These are phyloP conservation scores for Synanthedon andrenaeformis DNA, from an alignment of 2,888 invertebrate genomes.

Conservation along the genomic window DNA sequence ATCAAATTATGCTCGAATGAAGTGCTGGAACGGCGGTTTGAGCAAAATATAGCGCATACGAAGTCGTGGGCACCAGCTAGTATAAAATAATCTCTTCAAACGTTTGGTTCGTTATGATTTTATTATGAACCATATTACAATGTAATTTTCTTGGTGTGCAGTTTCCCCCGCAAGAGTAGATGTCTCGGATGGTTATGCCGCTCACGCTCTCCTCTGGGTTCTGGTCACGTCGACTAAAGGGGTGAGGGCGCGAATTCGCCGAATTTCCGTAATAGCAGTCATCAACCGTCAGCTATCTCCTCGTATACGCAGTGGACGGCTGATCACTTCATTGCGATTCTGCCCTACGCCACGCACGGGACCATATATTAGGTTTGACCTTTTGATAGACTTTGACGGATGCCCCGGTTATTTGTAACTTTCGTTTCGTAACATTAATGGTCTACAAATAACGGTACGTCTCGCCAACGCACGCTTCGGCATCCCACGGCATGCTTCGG, in stretches of 20 bases:
- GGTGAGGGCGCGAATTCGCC: constrained; percentile 48
- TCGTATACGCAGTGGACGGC: constrained; percentile 9
- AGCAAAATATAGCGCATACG: no score
- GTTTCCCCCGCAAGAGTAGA: neutral
- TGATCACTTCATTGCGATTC: constrained; percentile 40
- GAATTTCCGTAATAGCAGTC: constrained; percentile 48
- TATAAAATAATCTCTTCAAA: neutral
- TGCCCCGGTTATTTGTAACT: neutral
- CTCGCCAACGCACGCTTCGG: no score
- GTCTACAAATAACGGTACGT: no score
- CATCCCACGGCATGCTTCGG: no score
- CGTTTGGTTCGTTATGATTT: neutral
- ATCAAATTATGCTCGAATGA: no score
- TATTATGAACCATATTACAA: neutral
- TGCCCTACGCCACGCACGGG: constrained; percentile 4
- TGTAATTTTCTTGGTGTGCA: neutral
- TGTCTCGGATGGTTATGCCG: constrained; percentile 17
- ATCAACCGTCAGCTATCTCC: constrained; percentile 30
- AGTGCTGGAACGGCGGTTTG: no score
- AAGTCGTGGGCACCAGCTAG: no score
- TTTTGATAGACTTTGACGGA: neutral
- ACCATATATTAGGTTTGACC: neutral
- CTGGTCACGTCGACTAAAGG: constrained; percentile 51
- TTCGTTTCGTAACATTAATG: no score
- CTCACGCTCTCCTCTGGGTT: constrained; percentile 28